phyloP scores from a whole-genome alignment of 2,888 invertebrate species.

The Eupelmus urozonus region DNA sequence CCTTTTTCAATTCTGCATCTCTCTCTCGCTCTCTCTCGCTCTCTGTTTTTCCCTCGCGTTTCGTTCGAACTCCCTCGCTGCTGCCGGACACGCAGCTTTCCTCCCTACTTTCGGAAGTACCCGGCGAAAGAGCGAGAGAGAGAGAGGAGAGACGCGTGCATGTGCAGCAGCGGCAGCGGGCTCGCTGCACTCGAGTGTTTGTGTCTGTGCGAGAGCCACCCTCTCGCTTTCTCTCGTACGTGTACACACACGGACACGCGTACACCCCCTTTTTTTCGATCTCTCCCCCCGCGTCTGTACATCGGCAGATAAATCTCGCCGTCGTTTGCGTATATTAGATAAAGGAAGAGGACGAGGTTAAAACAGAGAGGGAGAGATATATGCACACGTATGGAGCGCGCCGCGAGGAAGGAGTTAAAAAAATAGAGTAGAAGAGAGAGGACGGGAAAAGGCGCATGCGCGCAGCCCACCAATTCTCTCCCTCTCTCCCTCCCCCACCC shows the following conservation, averaged over 20 bases:
- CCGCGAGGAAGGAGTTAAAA: constrained; percentile 45
- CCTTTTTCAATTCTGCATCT: constrained; percentile 52
- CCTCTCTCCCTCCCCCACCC: constrained; percentile 38
- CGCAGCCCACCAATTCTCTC: constrained; percentile 21
- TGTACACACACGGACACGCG: constrained; percentile 63
- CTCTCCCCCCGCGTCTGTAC: constrained; percentile 63
- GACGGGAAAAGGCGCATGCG: constrained; percentile 57
- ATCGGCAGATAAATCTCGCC: constrained; percentile 75
- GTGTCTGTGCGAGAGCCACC: constrained; percentile 27
- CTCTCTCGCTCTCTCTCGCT: constrained; percentile 33
- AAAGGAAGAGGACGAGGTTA: constrained; percentile 62
- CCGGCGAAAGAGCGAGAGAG: constrained; percentile 21
- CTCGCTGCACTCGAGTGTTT: constrained; percentile 41
- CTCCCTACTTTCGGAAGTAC: constrained; percentile 55
- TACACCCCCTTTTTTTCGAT: constrained; percentile 67
- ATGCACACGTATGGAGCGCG: constrained; percentile 46
- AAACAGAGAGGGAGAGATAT: constrained; percentile 60
- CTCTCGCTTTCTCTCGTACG: constrained; percentile 58
- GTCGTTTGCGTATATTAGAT: constrained; percentile 70
- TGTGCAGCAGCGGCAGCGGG: constrained; percentile 56
- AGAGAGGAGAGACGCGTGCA: constrained; percentile 26
- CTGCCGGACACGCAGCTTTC: constrained; percentile 66
- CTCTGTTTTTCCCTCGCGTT: constrained; percentile 32
- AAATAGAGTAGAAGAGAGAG: constrained; percentile 28
- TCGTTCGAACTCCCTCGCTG: constrained; percentile 45